Base-by-base conservation (phyloP, 2,888 invertebrate genomes). In the Galerucella nymphaeae region DNA sequence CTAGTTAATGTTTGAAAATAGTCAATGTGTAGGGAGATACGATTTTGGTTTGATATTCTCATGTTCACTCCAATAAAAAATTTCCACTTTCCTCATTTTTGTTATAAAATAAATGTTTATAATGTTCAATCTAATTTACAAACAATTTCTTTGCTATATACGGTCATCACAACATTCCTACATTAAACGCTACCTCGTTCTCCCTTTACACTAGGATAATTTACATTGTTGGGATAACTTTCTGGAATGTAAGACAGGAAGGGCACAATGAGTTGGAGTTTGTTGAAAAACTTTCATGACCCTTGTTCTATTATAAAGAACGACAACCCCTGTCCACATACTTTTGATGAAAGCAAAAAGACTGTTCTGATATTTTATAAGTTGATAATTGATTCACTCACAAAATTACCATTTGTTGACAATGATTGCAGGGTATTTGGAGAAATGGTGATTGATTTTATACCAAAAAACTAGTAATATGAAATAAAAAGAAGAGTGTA, bases 181-280 rank as follows among this genome's bases (percentile, higher is more conserved):
- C 10, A 62, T 62, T 62, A 42, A 62, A 62, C 18, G 10, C 16
- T 18, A 9, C 16, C 41, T 2, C 42, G 10, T 42, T 18, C 42
- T n/a, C 11, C 42, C 42, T 42, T 62, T 62, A 62, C 42, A 62
- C 23, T 11, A 9, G 61, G 41, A 62, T 62, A 62, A 62, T 62
- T 62, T 62, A 45, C 61, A 62, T 62, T 62, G 61, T 62, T 62
- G 61, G 61, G 14, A 62, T 62, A 62, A 62, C 61, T 62, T 41
- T 18, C 42, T 42, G 61, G 61, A 62, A 62, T 62, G 61, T 42
- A 62, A 62, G 61, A 62, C 61, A 62, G 10, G 42, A 62, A 62
- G 61, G 41, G 18, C 61, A 62, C 61, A 62, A 62, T 62, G 61
- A 62, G 61, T 42, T 42, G 18, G 16, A 62, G 61, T 62, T 62